Conservation (phyloP, 2,888 invertebrate species). For the Pycnomerus fuliginosus region DNA sequence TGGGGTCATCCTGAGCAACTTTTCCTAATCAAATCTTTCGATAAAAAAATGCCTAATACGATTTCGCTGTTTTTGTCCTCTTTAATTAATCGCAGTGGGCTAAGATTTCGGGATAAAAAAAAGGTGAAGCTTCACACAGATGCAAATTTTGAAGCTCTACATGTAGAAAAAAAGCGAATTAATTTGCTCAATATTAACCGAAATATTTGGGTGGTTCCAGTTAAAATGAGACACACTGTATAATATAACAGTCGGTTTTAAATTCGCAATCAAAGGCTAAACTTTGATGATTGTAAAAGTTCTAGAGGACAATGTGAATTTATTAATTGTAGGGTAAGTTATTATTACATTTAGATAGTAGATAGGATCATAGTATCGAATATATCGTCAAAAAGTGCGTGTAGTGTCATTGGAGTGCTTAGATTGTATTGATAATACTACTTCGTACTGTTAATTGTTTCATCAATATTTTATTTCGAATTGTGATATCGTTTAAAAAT, state of each 20-base stretch:
- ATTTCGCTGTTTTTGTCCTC: no score
- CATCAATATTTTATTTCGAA: constrained; percentile 22
- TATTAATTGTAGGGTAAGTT: constrained; percentile 45
- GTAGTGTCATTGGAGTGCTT: constrained; percentile 53
- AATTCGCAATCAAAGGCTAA: constrained; percentile 23
- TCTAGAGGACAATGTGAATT: constrained; percentile 46
- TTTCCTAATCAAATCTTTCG: no score
- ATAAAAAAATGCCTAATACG: no score
- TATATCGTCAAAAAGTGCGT: constrained; percentile 51
- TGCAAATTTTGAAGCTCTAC: no score
- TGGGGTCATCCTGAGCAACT: no score
- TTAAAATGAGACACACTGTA: no score
- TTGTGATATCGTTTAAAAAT: constrained; percentile 22
- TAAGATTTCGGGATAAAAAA: no score
- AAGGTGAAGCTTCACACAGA: no score
- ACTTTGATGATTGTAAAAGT: constrained; percentile 25
- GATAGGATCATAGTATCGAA: constrained; percentile 51
- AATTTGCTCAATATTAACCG: no score
- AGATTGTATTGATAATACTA: constrained; percentile 43
- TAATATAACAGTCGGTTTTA: constrained; percentile 10
- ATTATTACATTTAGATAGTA: constrained; percentile 49
- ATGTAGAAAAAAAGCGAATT: no score
- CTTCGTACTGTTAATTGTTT: constrained; percentile 43
- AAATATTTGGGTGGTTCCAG: no score
- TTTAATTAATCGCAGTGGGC: no score